Evolutionary conservation across 2,888 invertebrate genomes (phyloP).

Genomic region (Apocheima hispidaria): DNA sequence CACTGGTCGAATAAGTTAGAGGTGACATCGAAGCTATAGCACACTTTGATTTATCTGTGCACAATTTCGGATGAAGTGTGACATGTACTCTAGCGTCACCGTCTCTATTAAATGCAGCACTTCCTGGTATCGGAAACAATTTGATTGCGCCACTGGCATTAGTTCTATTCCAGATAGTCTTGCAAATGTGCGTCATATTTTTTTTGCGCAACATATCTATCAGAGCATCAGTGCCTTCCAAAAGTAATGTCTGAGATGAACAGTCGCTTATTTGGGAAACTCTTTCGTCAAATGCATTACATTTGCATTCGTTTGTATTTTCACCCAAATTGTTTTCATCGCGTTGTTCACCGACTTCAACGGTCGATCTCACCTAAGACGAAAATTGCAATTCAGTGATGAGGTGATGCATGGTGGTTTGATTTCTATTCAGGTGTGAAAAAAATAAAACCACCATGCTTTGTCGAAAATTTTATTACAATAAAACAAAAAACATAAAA

Average conservation of each 20-base stretch:
- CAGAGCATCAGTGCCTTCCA: constrained; percentile 32
- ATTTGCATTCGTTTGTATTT: constrained; percentile 40
- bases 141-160: constrained; percentile 5
- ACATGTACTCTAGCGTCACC: constrained; percentile 21
- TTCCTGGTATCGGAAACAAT: constrained; percentile 18
- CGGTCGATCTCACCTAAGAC: constrained; percentile 51
- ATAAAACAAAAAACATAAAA: constrained; percentile 9
- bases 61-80: constrained; percentile 37
- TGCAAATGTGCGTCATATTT: constrained; percentile 31
- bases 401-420: constrained; percentile 55
- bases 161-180: constrained; percentile 14
- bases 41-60: constrained; percentile 24
- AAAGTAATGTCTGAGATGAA: constrained; percentile 30
- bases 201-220: constrained; percentile 32
- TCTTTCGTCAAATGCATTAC: constrained; percentile 16
- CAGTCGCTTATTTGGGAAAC: constrained; percentile 11
- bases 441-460: constrained; percentile 66
- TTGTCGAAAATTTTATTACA: constrained; percentile 48
- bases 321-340: constrained; percentile 16
- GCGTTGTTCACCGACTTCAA: constrained; percentile 37
- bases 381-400: constrained; percentile 42
- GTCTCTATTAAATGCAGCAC: neutral
- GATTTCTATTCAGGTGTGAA: constrained; percentile 32
- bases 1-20: constrained; percentile 15
- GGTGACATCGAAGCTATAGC: constrained; percentile 28